These are phyloP conservation scores for Etheostoma cragini DNA, from an alignment of 2,113 vertebrate genomes.

Conservation along the genomic window DNA sequence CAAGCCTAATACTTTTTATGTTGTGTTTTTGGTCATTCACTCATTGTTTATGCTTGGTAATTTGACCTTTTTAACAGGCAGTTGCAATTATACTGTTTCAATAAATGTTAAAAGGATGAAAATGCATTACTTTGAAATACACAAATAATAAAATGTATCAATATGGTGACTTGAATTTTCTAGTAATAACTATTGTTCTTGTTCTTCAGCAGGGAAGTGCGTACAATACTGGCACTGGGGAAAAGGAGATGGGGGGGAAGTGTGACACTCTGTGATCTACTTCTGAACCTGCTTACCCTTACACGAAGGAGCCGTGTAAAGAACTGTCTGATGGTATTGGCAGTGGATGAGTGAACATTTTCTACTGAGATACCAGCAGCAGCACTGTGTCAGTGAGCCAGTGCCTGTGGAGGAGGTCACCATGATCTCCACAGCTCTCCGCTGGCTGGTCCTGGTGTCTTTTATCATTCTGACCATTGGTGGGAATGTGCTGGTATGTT, in stretches of 20 bases:
- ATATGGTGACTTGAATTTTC: not conserved
- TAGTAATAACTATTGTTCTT: constrained; percentile 15
- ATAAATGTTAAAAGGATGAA: constrained; percentile 1
- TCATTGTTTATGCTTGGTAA: not conserved
- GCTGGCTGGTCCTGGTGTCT: constrained; percentile 78
- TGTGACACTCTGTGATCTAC: constrained; percentile 11
- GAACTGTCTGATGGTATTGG: not conserved
- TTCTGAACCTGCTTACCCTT: constrained; percentile 6
- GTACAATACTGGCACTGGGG: not conserved
- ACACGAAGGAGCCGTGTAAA: not conserved
- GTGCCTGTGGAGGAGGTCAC: constrained; percentile 28
- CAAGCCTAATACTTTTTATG: not conserved
- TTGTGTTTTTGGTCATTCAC: not conserved
- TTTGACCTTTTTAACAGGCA: not conserved
- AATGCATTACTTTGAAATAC: not conserved
- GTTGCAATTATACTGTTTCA: not conserved
- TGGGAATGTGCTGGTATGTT: constrained; percentile 92
- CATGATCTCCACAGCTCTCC: constrained; percentile 77
- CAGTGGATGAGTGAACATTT: constrained; percentile 7
- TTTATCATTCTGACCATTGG: constrained; percentile 89
- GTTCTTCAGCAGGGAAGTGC: constrained; percentile 39
- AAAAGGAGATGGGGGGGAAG: constrained; percentile 19
- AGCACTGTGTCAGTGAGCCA: not conserved
- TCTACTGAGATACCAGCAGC: not conserved
- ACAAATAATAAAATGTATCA: not conserved